Percentiles rank a stretch among this genome's conserved stretches.
phyloP scores from a whole-genome alignment of 2,888 invertebrate species.

The Drosophila borealis region DNA sequence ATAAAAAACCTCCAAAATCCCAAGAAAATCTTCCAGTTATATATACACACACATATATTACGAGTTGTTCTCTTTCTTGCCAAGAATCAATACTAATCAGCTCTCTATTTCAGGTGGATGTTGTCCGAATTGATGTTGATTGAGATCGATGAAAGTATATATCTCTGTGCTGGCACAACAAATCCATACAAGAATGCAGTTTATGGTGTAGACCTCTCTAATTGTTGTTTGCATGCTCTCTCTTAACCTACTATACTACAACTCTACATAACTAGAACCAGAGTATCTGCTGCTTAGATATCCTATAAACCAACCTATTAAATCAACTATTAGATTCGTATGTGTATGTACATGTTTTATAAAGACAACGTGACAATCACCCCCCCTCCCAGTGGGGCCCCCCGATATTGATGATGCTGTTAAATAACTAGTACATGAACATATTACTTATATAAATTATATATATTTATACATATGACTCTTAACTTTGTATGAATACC shows the following conservation, averaged over 20 bases:
- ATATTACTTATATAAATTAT: constrained; percentile 31
- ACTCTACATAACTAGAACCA: constrained; percentile 52
- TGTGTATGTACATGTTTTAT: constrained; percentile 44
- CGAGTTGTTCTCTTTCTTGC: constrained; percentile 20
- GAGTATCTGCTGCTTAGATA: constrained; percentile 58
- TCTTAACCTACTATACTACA: constrained; percentile 61
- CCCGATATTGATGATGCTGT: constrained; percentile 22
- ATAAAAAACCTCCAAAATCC: not conserved
- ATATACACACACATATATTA: constrained; percentile 2
- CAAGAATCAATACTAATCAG: constrained; percentile 82
- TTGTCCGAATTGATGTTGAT: constrained; percentile 56
- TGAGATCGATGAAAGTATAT: constrained; percentile 49
- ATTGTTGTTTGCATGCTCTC: constrained; percentile 78
- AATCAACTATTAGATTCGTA: constrained; percentile 36
- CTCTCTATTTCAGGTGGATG: constrained; percentile 83
- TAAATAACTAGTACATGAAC: constrained; percentile 56
- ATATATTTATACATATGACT: constrained; percentile 35
- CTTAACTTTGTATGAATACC: constrained; percentile 69
- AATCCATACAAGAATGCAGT: constrained; percentile 57
- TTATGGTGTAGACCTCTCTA: constrained; percentile 69
- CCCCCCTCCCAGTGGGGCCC: constrained; percentile 1
- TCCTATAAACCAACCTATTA: constrained; percentile 32
- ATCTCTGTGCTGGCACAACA: constrained; percentile 52
- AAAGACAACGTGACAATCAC: not conserved
- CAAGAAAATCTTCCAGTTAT: not conserved